Evolutionary conservation across 2,113 vertebrate species (phyloP).

Genomic region (Caranx melampygus): DNA sequence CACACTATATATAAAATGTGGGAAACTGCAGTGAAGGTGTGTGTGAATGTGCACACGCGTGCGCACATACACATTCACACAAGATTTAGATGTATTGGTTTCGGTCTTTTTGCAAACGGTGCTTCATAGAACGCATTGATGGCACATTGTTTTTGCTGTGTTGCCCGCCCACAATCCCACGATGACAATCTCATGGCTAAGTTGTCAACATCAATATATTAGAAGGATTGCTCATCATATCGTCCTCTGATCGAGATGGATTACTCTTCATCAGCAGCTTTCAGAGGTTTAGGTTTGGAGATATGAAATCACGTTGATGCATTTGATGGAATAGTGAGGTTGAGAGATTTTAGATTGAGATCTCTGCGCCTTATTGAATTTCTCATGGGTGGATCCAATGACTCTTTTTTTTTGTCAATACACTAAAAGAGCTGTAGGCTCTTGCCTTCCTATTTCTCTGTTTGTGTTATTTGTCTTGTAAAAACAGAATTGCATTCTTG

Average conservation of each 20-base stretch:
- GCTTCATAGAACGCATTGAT: constrained; percentile 57
- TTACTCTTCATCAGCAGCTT: constrained; percentile 63
- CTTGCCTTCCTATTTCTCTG: constrained; percentile 37
- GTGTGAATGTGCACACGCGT: constrained; percentile 18
- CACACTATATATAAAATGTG: constrained; percentile 63
- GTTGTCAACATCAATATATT: constrained; percentile 75
- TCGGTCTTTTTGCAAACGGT: constrained; percentile 58
- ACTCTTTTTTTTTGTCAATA: constrained; percentile 55
- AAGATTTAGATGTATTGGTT: constrained; percentile 67
- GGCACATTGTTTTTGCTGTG: constrained; percentile 61
- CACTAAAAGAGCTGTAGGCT: constrained; percentile 48
- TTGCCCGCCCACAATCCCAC: constrained; percentile 70
- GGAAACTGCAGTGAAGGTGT: constrained; percentile 64
- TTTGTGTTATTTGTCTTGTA: constrained; percentile 54
- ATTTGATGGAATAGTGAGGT: constrained; percentile 71
- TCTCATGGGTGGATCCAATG: constrained; percentile 68
- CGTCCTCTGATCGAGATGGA: constrained; percentile 73
- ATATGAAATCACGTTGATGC: constrained; percentile 69
- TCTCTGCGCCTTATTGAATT: constrained; percentile 73
- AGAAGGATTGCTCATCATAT: constrained; percentile 66
- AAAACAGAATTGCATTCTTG: constrained; percentile 43
- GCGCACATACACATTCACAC: constrained; percentile 40
- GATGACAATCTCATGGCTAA: constrained; percentile 65
- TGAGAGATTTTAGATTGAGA: constrained; percentile 74
- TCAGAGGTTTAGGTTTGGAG: constrained; percentile 47